Conservation (phyloP, 2,888 invertebrate species). For the Brenthis ino region DNA sequence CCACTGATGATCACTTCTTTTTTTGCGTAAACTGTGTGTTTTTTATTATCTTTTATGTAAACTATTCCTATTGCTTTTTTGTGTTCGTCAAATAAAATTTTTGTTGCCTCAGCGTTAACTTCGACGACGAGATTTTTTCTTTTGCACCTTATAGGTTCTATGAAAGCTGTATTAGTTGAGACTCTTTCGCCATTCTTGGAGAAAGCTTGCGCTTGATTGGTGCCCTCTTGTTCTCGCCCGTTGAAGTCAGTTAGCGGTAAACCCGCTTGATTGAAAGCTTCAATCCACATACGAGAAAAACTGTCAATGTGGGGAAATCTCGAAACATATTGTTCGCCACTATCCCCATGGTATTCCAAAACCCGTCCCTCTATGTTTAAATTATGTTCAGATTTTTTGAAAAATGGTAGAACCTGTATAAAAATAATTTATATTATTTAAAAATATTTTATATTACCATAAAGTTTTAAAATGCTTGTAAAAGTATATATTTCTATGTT, state of each 20-base stretch:
- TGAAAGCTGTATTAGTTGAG: conserved; percentile 85
- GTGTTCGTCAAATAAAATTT: conserved; percentile 78
- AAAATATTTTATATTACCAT: too few species aligned
- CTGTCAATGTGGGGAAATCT: conserved; percentile 82
- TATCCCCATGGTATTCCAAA: conserved; percentile 80
- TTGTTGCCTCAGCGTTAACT: conserved; percentile 76
- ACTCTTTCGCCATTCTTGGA: conserved; percentile 79
- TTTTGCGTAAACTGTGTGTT: conserved; percentile 52
- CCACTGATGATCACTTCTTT: conserved; percentile 65
- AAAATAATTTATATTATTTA: not conserved
- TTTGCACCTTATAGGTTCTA: conserved; percentile 83
- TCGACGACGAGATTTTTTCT: conserved; percentile 75
- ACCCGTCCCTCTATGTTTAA: conserved; percentile 73
- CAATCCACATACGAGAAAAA: conserved; percentile 77
- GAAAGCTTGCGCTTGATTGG: conserved; percentile 82
- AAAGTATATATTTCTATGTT: too few species aligned
- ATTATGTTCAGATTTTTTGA: conserved; percentile 84
- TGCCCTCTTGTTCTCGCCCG: conserved; percentile 76
- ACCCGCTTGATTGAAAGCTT: conserved; percentile 83
- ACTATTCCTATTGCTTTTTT: conserved; percentile 60
- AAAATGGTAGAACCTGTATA: conserved; percentile 84
- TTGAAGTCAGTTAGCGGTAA: conserved; percentile 82
- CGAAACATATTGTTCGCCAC: conserved; percentile 83
- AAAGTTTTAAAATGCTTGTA: not conserved
- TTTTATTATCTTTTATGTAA: conserved; percentile 48